Percentiles rank a stretch among this genome's conserved stretches.
Evolutionary conservation across 2,888 invertebrate species (phyloP).

Genomic region (Thelaira solivaga): DNA sequence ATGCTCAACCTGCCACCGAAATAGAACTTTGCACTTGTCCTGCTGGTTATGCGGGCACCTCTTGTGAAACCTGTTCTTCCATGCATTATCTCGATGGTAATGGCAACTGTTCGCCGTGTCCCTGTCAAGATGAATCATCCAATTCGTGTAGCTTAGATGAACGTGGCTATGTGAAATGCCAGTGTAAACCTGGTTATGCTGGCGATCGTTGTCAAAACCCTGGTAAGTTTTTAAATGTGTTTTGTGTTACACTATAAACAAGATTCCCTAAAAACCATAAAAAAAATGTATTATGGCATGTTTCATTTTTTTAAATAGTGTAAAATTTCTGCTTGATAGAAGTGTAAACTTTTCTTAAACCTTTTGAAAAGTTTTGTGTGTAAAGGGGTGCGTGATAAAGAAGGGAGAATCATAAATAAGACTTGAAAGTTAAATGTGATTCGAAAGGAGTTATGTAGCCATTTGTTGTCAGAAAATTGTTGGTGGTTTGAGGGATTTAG

Average conservation of each 20-base stretch:
- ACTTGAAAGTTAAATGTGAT: background rate
- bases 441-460: too few species aligned
- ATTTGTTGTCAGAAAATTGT: too few species aligned
- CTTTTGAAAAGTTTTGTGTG: background rate
- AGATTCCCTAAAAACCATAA: slow-evolving; percentile 1
- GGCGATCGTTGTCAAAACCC: slow-evolving; percentile 82
- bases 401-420: background rate
- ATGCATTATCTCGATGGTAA: slow-evolving; percentile 84
- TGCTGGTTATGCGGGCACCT: slow-evolving; percentile 86
- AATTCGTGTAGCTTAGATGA: slow-evolving; percentile 78
- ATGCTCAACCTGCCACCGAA: slow-evolving; percentile 82
- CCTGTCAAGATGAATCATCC: slow-evolving; percentile 80
- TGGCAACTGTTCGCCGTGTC: slow-evolving; percentile 81
- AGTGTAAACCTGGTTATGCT: slow-evolving; percentile 83
- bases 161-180: slow-evolving; percentile 82
- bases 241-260: background rate
- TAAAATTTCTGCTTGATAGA: slow-evolving; percentile 11
- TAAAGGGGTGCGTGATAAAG: background rate
- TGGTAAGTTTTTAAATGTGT: slow-evolving; percentile 77
- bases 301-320: slow-evolving; percentile 42
- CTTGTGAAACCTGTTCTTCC: slow-evolving; percentile 86
- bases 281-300: slow-evolving; percentile 63
- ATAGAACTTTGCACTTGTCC: slow-evolving; percentile 94
- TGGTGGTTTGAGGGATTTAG: too few species aligned
- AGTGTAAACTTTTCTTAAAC: slow-evolving; percentile 1